Evolutionary conservation across 1,140 invertebrate species (phyloP).

Genomic region (Musca vetustissima): DNA sequence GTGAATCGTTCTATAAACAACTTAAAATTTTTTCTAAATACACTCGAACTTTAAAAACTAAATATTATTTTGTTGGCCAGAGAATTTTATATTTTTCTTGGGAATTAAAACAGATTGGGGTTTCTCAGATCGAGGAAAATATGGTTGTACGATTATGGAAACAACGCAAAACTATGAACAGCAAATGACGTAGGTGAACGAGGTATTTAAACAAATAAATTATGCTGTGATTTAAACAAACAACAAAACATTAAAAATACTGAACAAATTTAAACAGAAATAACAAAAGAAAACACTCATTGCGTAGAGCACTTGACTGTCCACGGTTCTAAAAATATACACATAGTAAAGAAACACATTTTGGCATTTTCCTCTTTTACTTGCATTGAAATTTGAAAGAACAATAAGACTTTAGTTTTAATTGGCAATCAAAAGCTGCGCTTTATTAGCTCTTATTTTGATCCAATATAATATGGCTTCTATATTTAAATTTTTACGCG

Average conservation of each 20-base stretch:
- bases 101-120: no score
- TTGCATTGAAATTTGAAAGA: neutral
- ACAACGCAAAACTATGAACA: no score
- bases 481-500: neutral
- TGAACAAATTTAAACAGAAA: conserved; percentile 3
- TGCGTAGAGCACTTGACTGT: no score
- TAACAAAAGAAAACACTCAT: neutral
- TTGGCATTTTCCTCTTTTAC: neutral
- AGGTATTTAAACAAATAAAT: conserved; percentile 3
- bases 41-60: no score
- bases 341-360: neutral
- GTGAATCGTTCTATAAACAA: no score
- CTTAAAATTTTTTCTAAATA: no score
- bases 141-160: no score
- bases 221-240: neutral
- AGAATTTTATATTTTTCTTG: no score
- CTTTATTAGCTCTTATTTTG: neutral
- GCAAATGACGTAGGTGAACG: no score
- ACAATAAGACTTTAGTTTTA: neutral
- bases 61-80: no score
- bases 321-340: neutral
- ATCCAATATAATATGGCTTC: neutral
- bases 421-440: neutral
- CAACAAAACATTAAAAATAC: neutral
- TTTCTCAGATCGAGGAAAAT: no score